Percentiles rank a stretch among this genome's conserved stretches.
Evolutionary conservation across 2,888 invertebrate species (phyloP).

Genomic region (Maniola hyperantus): DNA sequence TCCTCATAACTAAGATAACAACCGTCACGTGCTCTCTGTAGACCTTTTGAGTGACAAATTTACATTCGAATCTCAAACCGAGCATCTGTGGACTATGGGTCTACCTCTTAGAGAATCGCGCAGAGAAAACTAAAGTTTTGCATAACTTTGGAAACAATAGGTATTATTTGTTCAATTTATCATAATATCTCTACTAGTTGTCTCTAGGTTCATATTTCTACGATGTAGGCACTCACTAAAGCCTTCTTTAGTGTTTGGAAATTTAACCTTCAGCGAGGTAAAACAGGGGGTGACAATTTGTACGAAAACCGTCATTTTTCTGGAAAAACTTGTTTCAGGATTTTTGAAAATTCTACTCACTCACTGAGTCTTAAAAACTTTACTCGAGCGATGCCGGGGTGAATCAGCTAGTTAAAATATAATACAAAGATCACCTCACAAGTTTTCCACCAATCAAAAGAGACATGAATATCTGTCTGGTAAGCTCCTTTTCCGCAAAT

Average conservation of each 20-base stretch:
- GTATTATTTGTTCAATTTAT: not conserved
- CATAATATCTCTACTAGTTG: no score
- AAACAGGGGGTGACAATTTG: no score
- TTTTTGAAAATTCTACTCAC: no score
- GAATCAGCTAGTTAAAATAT: not conserved
- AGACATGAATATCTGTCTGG: slow-evolving; percentile 43
- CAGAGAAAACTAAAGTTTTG: not conserved
- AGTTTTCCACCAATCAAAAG: slow-evolving; percentile 9
- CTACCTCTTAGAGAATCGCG: slow-evolving; percentile 60
- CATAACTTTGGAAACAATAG: slow-evolving; percentile 4
- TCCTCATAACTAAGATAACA: slow-evolving; percentile 56
- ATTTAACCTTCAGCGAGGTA: no score
- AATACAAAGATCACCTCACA: not conserved
- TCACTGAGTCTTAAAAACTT: no score
- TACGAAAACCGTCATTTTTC: no score
- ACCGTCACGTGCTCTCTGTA: slow-evolving; percentile 57
- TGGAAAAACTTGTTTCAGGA: no score
- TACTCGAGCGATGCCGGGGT: no score
- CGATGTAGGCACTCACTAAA: no score
- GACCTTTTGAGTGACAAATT: slow-evolving; percentile 63
- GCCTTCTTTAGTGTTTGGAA: no score
- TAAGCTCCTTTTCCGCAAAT: slow-evolving; percentile 59
- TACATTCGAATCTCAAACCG: slow-evolving; percentile 57
- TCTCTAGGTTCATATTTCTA: no score
- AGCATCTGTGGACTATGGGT: slow-evolving; percentile 26